Base-by-base conservation (phyloP, 2,113 vertebrate genomes). In the Malurus alboscapulatus region DNA sequence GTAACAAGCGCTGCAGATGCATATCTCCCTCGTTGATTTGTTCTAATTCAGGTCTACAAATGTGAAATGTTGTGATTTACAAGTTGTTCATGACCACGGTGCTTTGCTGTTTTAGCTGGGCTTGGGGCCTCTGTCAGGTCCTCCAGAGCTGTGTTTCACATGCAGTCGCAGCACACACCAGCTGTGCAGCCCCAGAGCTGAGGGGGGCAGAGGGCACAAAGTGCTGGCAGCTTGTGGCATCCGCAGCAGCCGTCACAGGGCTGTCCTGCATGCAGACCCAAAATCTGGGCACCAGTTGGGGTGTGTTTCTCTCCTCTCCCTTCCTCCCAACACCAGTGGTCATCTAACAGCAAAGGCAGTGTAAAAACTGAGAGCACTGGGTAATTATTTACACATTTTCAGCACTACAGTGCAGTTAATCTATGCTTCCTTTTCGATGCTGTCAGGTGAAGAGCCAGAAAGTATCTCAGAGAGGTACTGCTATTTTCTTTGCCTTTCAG, bases 71-170 rank as follows among this genome's bases (percentile, higher is more conserved):
- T 4, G 2, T 45, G 45, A 82, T 81, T 82, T 54, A 67, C 0
- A 9, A 59, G 36, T 34, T 63, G 48, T 36, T 88, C 57, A 20
- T 4, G 26, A 69, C 55, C 50, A 66, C 17, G 27, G 65, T 10
- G 4, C 27, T 78, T 47, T 9, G 3, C 17, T 40, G 26, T 45
- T 14, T 4, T 29, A 63, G 47, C 38, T 44, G 55, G 66, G 47
- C 18, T 29, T 62, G 65, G 67, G 71, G 59, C 15, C 45, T 42
- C 29, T 25, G 2, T 25, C 24, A 40, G 66, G 68, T 34, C 25
- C 32, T 2, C 7, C 1, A 6, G 40, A 44, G 27, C 53, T 26
- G 42, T 27, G 24, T 22, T 47, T 26, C 82, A 22, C 0, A 3
- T 20, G 62, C 66, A 40, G 40, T 36, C 3, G 2, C 2, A 63